Conservation (phyloP, 2,113 vertebrate species). For the Myocastor coypus region DNA sequence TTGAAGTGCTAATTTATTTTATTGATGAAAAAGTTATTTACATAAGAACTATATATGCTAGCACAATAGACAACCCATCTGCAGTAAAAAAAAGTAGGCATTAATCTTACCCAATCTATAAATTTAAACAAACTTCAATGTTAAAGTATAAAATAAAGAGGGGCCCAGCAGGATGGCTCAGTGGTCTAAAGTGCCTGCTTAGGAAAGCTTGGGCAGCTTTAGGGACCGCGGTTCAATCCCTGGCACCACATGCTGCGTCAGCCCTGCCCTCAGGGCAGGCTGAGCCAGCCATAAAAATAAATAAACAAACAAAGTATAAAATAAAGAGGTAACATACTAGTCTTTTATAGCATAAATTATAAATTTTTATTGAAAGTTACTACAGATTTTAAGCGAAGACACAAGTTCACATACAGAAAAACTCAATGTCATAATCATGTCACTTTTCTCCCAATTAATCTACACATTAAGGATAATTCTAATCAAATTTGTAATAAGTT, state of each 20-base stretch:
- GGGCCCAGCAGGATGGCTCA: no score
- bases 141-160: constrained; percentile 25
- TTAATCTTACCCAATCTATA: background rate
- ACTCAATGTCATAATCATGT: constrained; percentile 19
- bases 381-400: constrained; percentile 8
- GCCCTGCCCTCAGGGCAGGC: no score
- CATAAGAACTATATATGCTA: background rate
- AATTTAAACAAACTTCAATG: constrained; percentile 32
- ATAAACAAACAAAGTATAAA: constrained; percentile 32
- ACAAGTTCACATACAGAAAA: background rate
- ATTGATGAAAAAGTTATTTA: constrained; percentile 16
- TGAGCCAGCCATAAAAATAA: no score
- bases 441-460: background rate
- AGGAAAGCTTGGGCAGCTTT: no score
- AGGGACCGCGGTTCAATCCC: no score
- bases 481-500: constrained; percentile 14
- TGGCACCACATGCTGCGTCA: no score
- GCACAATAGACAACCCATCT: background rate
- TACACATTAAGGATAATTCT: background rate
- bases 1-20: background rate
- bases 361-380: constrained; percentile 16
- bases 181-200: no score
- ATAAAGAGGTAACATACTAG: background rate
- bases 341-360: background rate
- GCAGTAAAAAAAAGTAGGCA: background rate